Evolutionary conservation across 2,888 invertebrate species (phyloP), one percentile per base, ranked within the genome.

Genomic region (Pimpla rufipes): DNA sequence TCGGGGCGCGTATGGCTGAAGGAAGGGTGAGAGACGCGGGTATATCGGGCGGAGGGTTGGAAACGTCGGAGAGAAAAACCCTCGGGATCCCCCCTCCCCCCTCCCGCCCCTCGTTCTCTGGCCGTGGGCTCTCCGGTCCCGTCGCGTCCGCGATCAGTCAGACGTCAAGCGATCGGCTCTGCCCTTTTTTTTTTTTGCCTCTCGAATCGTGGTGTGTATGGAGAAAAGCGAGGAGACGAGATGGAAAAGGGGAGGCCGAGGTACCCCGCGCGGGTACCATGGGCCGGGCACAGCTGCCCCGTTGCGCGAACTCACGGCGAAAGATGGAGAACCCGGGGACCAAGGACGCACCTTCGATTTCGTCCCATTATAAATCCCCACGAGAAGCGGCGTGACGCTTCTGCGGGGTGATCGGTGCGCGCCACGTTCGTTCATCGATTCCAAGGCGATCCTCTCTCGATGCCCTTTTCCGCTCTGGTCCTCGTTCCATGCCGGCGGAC

Each of bases 161-260:
- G 92, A 92, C 89, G 93, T 91, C 92, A 91, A 83, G 85, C 90
- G 90, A 92, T 92, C 89, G 88, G 88, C 88, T 90, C 90, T 90
- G 86, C 85, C 86, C 89, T 85, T 87, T 88, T 89, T 88, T 86
- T 86, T 87, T 85, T 85, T 81, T 82, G 71, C 81, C 52, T 79
- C 67, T 74, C 73, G 67, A 62, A 79, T 89, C 87, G 88, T 89
- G 88, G 87, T 87, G 87, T 87, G 88, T 87, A 88, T 88, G 87
- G 87, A 90, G 88, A 88, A 88, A 86, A 84, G 87, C 86, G 85
- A n/a, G n/a, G n/a, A n/a, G 86, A 87, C 67, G 85, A 79, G 78
- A 87, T 21, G 40, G 42, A 86, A 85, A 87, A 86, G 88, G 87
- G 87, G 74, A 62, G 45, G 29, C 42, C 21, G 66, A 66, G 76